Evolutionary conservation across 2,113 vertebrate species (phyloP), one percentile per base, ranked within the genome.

Genomic region (Pollachius pollachius): DNA sequence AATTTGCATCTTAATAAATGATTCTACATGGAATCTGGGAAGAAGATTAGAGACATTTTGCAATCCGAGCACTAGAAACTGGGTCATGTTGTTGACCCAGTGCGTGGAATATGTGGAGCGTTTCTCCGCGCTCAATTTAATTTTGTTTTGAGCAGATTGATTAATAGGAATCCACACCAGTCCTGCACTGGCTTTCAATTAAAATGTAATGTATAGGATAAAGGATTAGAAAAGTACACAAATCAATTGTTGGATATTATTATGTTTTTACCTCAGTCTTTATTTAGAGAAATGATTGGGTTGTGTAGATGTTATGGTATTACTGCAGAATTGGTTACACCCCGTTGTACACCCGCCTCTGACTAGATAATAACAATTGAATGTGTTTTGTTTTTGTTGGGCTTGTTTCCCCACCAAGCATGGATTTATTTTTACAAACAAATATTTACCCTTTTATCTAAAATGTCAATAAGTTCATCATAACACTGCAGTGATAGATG

Each of bases 201-300:
- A 80, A 72, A 84, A 85, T 78, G 82, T 84, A 88, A 79, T 73
- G 82, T 0, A 76, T 70, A 86, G 76, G 78, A 75, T 78, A 69
- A 71, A 52, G 16, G 80, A 66, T 75, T 34, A 68, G 65, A 79
- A 73, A 88, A 68, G 67, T 71, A 6, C 73, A 78, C 77, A 75
- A 78, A 75, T 69, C 37, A 23, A 73, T 52, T 52, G n/a, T 74
- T 62, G 61, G 34, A 23, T 87, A 59, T 88, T 78, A 57, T 77
- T 81, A 80, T 88, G 69, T 58, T 37, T 59, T 52, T 16, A 62
- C 52, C 57, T 68, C 65, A 65, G 41, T 12, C 62, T 37, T 72
- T 30, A 59, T 69, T 62, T 3, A 58, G n/a, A 64, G 54, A 7
- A 41, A 65, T 59, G 17, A 2, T 63, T 72, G 21, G 9, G 9